Base-by-base conservation (phyloP, 2,888 invertebrate genomes). In the Aethes cnicana region DNA sequence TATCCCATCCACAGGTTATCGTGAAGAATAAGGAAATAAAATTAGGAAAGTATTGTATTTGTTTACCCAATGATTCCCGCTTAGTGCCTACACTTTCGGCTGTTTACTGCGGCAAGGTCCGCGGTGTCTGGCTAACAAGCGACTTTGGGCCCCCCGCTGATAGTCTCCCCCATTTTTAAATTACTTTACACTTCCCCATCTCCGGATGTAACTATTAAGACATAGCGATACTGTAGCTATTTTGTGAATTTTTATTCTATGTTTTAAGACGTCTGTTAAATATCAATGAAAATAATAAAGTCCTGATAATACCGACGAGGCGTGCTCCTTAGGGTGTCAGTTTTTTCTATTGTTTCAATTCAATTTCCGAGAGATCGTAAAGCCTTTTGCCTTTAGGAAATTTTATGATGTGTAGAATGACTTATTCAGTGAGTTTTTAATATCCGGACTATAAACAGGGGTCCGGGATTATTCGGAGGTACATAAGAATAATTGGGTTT, bases 161-260 rank as follows among this genome's bases (percentile, higher is more conserved):
- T 26, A 52, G 12, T 23, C 32, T 52, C 46, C 52, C 52, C 52
- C 46, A 52, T 52, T 46, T 52, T 46, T 32, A 39, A 52, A 52
- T 39, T 52, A 33, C 32, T 39, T 39, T 52, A 20, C 25, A 39
- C 28, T 46, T 33, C 52, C 44, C 37, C 23, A 37, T 26, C 46
- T 39, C 46, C 32, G 52, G 52, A 39, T 46, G 18, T 23, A 14
- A 26, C 11, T 17, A 39, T 46, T 52, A 25, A 46, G 37, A 25
- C 23, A 44, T 37, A 37, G 32, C 18, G 47, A 6, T 11, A 3
- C 21, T 14, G 17, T 16, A 17, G 17, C 33, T 47, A 20, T 33
- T 36, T 30, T 25, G 30, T 18, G 20, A 4, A 26, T 12, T 28
- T 2, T 18, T 28, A 9, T 20, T 4, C 14, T 20, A 6, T 20